Percentiles rank a stretch among this genome's conserved stretches.
Conservation (phyloP, 2,797 vertebrate species). For the Pseudomugil gertrudae region DNA sequence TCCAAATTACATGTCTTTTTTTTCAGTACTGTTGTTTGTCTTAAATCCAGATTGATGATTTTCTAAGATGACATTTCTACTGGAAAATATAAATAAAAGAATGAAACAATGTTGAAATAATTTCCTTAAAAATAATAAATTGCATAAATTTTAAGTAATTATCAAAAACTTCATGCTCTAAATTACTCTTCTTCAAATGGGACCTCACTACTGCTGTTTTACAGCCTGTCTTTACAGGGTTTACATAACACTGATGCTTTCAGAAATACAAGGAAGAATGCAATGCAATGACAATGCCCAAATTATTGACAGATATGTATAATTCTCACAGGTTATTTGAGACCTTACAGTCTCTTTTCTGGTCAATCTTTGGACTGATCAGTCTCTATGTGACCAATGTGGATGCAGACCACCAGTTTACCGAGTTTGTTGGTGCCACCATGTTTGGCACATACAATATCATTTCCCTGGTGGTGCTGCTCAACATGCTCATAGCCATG, state of each 20-base stretch:
- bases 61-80: no score
- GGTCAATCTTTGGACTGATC: conserved; percentile 98
- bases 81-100: no score
- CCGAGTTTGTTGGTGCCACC: conserved; percentile 96
- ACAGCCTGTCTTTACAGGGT: no score
- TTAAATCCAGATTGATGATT: no score
- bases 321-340: conserved; percentile 90
- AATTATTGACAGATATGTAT: neutral
- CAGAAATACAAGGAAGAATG: neutral
- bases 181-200: no score
- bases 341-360: conserved; percentile 97
- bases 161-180: no score
- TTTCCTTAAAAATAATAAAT: no score
- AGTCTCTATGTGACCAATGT: conserved; percentile 97
- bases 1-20: no score
- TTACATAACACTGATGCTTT: conserved; percentile 22
- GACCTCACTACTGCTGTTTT: no score
- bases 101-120: no score
- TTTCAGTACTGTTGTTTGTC: no score
- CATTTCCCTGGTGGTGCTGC: conserved; percentile 96
- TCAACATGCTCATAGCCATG: conserved; percentile 99
- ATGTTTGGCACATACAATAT: conserved; percentile 99
- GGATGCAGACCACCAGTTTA: conserved; percentile 92
- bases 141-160: no score
- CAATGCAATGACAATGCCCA: neutral